Evolutionary conservation across 1,140 invertebrate genomes (phyloP).

Genomic region (Planococcus citri): DNA sequence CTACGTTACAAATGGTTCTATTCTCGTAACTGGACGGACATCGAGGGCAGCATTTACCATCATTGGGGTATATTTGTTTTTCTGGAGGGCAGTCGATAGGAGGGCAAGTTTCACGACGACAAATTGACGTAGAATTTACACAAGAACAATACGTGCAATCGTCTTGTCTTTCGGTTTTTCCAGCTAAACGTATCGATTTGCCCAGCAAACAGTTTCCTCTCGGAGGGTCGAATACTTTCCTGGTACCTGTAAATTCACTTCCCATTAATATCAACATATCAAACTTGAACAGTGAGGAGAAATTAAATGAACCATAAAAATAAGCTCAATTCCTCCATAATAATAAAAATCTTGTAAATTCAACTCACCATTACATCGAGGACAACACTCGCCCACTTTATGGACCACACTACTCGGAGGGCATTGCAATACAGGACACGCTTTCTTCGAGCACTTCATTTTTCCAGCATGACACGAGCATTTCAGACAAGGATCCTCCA

Average conservation of each 20-base stretch:
- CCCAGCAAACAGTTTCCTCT: conserved; percentile 53
- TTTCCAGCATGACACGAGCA: conserved; percentile 65
- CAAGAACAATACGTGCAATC: conserved; percentile 74
- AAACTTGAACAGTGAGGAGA: not conserved
- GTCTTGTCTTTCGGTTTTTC: conserved; percentile 48
- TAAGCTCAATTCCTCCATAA: not conserved
- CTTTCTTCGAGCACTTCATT: conserved; percentile 65
- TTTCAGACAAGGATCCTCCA: conserved; percentile 72
- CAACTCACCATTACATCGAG: conserved; percentile 53
- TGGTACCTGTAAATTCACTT: conserved; percentile 12
- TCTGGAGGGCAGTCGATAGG: conserved; percentile 63
- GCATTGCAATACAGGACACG: conserved; percentile 73
- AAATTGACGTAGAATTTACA: conserved; percentile 53
- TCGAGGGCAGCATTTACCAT: conserved; percentile 57
- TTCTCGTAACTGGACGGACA: conserved; percentile 50
- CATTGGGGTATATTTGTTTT: conserved; percentile 47
- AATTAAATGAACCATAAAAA: not conserved
- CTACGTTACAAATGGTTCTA: conserved; percentile 47
- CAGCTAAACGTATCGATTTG: conserved; percentile 40
- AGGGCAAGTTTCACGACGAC: conserved; percentile 63
- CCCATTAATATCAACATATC: no score
- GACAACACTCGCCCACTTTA: conserved; percentile 67
- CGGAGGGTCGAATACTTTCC: conserved; percentile 35
- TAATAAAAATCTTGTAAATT: no score
- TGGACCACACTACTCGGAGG: conserved; percentile 48